Evolutionary conservation across 1,140 invertebrate genomes (phyloP), one percentile per base, ranked within the genome.

Genomic region (Phocides pigmalion): DNA sequence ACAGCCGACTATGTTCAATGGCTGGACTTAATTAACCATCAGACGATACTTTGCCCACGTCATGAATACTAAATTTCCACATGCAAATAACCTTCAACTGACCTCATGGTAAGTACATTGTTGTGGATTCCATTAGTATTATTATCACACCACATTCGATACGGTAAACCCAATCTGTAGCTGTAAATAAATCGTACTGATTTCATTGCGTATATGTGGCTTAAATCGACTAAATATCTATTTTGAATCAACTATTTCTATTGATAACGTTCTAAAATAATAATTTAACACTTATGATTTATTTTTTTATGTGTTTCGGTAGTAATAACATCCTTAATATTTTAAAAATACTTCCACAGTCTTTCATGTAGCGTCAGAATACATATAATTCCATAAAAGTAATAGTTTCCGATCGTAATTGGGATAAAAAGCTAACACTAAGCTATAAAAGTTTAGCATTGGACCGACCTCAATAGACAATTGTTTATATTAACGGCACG

Each of bases 31-130:
- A 25, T 56, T 42, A 56, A 56, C 37, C 53, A 56, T 44, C 22
- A 12, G 22, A 35, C 44, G 17, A 61, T 28, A 47, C 42, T 14
- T 0, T 42, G 39, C 20, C 39, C 16, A 35, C 44, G 28, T 37
- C 41, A 61, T 32, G 56, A 32, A 62, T 53, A 56, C 53, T 56
- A 56, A 56, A 16, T 28, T 22, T 6, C 12, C 53, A 25, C 53
- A 68, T 68, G 53, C 59, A 63, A 72, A 68, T 68, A 65, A 50
- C 58, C 44, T 51, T 65, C 25, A 58, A 44, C 14, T 47, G 59
- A 20, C 59, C 44, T 54, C 66, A 64, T 54, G 47, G 53, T 50
- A 22, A 4, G 19, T 15, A 51, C n/a, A 42, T 62, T 16, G 39
- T 9, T 1, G 15, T 32, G 11, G 9, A 15, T 8, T 28, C 32